Evolutionary conservation across 1,140 invertebrate species (phyloP).

Genomic region (Procambarus virginalis): DNA sequence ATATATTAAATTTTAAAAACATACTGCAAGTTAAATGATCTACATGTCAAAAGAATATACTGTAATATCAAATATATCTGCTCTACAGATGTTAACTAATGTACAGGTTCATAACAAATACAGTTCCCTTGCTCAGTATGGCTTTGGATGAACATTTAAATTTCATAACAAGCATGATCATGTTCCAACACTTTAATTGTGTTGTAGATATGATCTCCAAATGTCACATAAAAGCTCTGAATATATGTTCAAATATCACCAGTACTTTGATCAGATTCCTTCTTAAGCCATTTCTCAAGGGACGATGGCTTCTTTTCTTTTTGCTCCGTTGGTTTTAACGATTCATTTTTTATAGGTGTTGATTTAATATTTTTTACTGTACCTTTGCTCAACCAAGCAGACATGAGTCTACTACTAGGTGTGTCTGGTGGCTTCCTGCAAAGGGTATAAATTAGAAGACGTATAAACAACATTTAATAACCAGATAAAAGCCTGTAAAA

Average conservation of each 20-base stretch:
- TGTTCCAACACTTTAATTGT: no score
- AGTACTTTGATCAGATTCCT: neutral
- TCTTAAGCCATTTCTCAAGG: neutral
- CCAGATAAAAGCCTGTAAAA: neutral
- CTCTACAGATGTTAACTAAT: no score
- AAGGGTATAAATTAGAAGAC: neutral
- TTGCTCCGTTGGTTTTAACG: neutral
- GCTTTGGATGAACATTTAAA: no score
- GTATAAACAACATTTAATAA: neutral
- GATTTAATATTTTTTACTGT: neutral
- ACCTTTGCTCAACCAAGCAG: conserved; percentile 31
- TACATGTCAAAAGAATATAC: no score
- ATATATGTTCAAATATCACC: neutral
- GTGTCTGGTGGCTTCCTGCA: conserved; percentile 31
- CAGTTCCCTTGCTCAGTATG: no score
- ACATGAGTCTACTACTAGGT: conserved; percentile 26
- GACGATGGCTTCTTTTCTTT: neutral
- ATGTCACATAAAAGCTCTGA: neutral
- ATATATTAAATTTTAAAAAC: no score
- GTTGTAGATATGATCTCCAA: no score
- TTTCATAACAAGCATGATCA: no score
- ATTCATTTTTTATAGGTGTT: neutral
- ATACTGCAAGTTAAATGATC: no score
- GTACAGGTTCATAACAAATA: no score
- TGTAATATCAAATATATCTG: no score